Evolutionary conservation across 2,113 vertebrate species (phyloP).

Genomic region (Charadrius vociferus): DNA sequence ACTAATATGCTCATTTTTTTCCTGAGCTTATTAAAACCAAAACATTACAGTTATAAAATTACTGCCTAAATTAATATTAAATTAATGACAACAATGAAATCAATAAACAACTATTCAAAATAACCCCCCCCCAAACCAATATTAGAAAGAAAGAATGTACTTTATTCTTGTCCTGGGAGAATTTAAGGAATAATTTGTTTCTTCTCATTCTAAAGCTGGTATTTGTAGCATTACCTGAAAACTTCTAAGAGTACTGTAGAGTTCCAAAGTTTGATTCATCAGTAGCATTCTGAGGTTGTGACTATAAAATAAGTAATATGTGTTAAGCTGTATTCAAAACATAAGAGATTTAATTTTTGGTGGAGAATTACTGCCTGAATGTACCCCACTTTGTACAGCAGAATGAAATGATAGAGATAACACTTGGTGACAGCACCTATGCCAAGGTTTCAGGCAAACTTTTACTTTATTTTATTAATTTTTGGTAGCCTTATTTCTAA

Average conservation of each 20-base stretch:
- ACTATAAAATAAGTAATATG: background rate
- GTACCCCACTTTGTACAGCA: background rate
- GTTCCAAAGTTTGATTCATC: background rate
- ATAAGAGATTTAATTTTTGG: background rate
- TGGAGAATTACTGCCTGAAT: background rate
- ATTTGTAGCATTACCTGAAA: background rate
- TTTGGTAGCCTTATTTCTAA: background rate
- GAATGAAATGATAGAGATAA: background rate
- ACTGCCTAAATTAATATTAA: background rate
- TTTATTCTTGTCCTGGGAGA: background rate
- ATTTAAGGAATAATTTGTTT: background rate
- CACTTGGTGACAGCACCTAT: background rate
- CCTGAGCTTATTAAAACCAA: background rate
- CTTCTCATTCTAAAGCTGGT: background rate
- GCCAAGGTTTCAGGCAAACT: background rate
- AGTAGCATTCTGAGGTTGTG: background rate
- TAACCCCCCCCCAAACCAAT: background rate
- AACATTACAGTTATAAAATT: background rate
- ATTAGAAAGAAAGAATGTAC: background rate
- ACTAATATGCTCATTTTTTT: background rate
- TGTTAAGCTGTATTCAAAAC: background rate
- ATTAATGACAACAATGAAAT: background rate
- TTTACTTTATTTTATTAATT: background rate
- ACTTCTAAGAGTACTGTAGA: background rate
- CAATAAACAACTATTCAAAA: background rate